A percentile compares a stretch with the other conserved stretches of the same genome.
Evolutionary conservation across 2,797 vertebrate genomes (phyloP).

Genomic region (Sebastes melanostomus): DNA sequence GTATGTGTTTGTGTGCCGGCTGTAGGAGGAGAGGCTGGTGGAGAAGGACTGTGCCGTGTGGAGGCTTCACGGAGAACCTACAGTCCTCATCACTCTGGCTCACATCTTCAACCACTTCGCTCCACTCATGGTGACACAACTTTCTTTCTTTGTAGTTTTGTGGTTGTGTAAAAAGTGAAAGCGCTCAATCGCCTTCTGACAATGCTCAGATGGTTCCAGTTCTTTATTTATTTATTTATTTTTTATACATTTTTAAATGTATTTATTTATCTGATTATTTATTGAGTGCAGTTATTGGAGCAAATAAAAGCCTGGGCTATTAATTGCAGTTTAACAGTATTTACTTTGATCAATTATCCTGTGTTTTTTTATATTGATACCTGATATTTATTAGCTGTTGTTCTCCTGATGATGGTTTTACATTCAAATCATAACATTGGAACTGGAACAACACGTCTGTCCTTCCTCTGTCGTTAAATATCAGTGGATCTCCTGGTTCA

Average conservation of each 20-base stretch:
- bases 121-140: slow-evolving; percentile 90
- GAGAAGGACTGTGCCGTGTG: slow-evolving; percentile 84
- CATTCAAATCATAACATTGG: too few species aligned
- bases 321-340: too few species aligned
- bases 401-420: too few species aligned
- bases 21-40: slow-evolving; percentile 89
- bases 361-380: too few species aligned
- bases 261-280: too few species aligned
- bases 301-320: too few species aligned
- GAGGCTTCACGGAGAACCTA: slow-evolving; percentile 92
- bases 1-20: not conserved
- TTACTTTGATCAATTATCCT: too few species aligned
- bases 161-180: not conserved
- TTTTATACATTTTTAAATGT: too few species aligned
- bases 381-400: too few species aligned
- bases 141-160: too few species aligned
- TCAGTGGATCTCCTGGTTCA: not conserved
- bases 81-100: slow-evolving; percentile 88
- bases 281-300: too few species aligned
- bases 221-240: too few species aligned
- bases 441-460: not conserved
- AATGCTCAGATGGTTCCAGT: not conserved
- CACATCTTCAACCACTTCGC: slow-evolving; percentile 95
- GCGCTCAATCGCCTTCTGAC: not conserved
- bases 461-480: not conserved